Percentiles rank a stretch among this genome's conserved stretches.
These are phyloP conservation scores for Acyrthosiphon pisum DNA, from an alignment of 1,140 invertebrate genomes.

Conservation along the genomic window DNA sequence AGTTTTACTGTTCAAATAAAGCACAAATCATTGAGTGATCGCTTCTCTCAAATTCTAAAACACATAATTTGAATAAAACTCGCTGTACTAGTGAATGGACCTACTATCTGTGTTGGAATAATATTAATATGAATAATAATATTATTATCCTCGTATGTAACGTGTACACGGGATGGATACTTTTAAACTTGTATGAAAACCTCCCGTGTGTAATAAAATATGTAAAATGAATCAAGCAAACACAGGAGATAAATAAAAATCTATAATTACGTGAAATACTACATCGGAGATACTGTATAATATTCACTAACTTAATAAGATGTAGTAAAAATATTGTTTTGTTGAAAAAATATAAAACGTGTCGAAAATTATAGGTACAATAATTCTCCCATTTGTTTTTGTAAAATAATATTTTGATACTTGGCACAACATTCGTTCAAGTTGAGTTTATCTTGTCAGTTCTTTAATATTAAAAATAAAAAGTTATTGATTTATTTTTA, in stretches of 20 bases:
- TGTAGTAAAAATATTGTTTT: neutral
- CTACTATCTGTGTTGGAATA: neutral
- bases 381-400: no score
- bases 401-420: neutral
- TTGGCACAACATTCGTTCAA: neutral
- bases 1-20: neutral
- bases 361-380: no score
- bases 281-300: neutral
- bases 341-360: neutral
- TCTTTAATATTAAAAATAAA: neutral
- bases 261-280: neutral
- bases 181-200: neutral
- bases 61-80: neutral
- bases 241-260: neutral
- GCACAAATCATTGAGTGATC: neutral
- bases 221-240: neutral
- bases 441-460: neutral
- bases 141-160: neutral
- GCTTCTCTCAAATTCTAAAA: no score
- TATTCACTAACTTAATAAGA: neutral
- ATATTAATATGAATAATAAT: neutral
- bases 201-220: no score
- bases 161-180: no score
- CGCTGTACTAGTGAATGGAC: accelerated
- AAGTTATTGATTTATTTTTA: neutral